Evolutionary conservation across 2,888 invertebrate species (phyloP), one percentile per base, ranked within the genome.

Genomic region (Caenorhabditis panamensis): DNA sequence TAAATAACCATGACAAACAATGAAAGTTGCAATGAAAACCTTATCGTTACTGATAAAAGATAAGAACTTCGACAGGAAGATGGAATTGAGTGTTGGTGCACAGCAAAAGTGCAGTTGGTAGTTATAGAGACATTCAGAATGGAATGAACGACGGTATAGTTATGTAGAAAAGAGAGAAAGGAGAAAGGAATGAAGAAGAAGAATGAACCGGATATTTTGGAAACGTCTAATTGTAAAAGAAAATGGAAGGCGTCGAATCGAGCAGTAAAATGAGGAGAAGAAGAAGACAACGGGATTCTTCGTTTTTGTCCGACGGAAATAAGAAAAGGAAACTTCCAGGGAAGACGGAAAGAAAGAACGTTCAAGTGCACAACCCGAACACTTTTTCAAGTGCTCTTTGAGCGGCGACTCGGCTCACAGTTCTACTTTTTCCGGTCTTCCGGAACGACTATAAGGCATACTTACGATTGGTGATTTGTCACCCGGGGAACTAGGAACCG

Each of bases 241-340:
- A 37, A 47, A 47, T 26, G 56, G 71, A 63, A 73, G 73, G 24
- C 73, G 64, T 63, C 31, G 37, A 22, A 72, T 24, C 24, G 64
- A 73, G 75, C 61, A 67, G 66, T 76, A 68, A 76, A 67, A 76
- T 28, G 61, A 66, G 31, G 37, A 59, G 36, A n/a, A n/a, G n/a
- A n/a, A n/a, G n/a, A n/a, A n/a, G n/a, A n/a, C 20, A 36, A 13
- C 26, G 36, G 31, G 24, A 49, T 28, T 31, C 49, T n/a, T n/a
- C n/a, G n/a, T n/a, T n/a, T n/a, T n/a, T n/a, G n/a, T n/a, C n/a
- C n/a, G n/a, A n/a, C n/a, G n/a, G n/a, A n/a, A n/a, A n/a, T n/a
- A n/a, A n/a, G n/a, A n/a, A n/a, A n/a, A n/a, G n/a, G n/a, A n/a
- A n/a, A n/a, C n/a, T n/a, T n/a, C n/a, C 28, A 63, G 49, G 47